These are phyloP conservation scores for Silurus meridionalis DNA, from an alignment of 2,113 vertebrate species.

Conservation along the genomic window DNA sequence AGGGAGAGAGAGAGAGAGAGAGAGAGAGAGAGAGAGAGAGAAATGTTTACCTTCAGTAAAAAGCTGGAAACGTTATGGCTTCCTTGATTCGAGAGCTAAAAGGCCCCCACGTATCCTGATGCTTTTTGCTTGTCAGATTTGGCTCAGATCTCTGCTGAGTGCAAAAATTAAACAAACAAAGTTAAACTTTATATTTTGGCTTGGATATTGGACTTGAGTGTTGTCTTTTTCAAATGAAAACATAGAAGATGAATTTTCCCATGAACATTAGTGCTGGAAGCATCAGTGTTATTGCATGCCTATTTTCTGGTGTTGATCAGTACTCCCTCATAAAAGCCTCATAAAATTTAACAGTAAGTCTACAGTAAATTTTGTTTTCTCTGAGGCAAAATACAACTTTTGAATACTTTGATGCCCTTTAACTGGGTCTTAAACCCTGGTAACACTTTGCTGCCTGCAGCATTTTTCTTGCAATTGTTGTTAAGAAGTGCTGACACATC, in stretches of 20 bases:
- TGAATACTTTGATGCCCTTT: constrained; percentile 35
- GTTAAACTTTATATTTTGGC: constrained; percentile 13
- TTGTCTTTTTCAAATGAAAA: constrained; percentile 23
- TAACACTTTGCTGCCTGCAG: constrained; percentile 44
- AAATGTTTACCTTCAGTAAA: constrained; percentile 23
- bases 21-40: background rate
- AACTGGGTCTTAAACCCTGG: background rate
- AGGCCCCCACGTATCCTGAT: background rate
- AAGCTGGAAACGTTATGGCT: constrained; percentile 14
- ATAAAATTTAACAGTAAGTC: background rate
- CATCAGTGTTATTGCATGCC: background rate
- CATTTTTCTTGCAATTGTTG: constrained; percentile 44
- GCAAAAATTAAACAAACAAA: constrained; percentile 40
- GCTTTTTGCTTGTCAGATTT: constrained; percentile 9
- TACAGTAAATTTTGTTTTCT: background rate
- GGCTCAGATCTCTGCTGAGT: constrained; percentile 3
- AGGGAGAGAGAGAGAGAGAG: background rate
- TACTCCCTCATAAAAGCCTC: background rate
- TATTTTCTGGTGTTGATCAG: background rate
- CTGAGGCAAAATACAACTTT: constrained; percentile 33
- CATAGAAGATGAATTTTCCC: background rate
- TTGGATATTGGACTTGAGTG: background rate
- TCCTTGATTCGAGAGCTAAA: constrained; percentile 6
- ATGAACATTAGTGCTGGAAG: background rate
- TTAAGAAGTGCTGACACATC: constrained; percentile 46